phyloP scores from a whole-genome alignment of 2,888 invertebrate genomes.

The Augochlorella aurata region DNA sequence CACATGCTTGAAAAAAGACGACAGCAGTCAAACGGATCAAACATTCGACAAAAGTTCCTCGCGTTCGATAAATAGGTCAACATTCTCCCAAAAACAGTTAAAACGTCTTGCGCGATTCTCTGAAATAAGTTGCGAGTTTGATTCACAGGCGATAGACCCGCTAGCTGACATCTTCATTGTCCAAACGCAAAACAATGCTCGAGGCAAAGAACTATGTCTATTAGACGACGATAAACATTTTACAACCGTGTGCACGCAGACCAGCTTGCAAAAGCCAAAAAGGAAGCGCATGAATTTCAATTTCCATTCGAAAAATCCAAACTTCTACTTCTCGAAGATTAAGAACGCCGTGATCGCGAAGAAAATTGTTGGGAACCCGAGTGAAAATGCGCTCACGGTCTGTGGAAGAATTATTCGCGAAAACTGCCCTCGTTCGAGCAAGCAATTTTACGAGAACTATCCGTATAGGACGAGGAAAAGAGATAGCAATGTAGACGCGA shows the following conservation, averaged over 20 bases:
- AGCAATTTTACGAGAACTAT: not conserved
- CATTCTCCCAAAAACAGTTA: not conserved
- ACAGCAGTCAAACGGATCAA: conserved; percentile 26
- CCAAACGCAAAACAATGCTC: not conserved
- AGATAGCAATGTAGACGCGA: not conserved
- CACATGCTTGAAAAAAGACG: conserved; percentile 15
- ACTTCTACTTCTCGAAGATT: conserved; percentile 31
- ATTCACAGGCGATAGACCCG: conserved; percentile 4
- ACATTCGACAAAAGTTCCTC: not conserved
- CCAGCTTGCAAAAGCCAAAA: not conserved
- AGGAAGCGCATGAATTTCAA: conserved; percentile 2
- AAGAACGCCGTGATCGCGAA: conserved; percentile 38
- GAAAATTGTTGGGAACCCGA: conserved; percentile 17
- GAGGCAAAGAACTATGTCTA: not conserved
- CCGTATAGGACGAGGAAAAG: not conserved
- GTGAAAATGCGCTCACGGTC: not conserved
- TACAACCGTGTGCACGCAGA: conserved; percentile 24
- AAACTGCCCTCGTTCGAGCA: not conserved
- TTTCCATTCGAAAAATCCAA: conserved; percentile 6
- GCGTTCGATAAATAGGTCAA: not conserved
- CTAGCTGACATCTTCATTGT: not conserved
- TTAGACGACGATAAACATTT: not conserved
- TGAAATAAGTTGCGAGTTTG: conserved; percentile 33
- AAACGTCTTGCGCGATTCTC: not conserved
- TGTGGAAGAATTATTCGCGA: not conserved